phyloP scores from a whole-genome alignment of 2,797 vertebrate species.

The Sparus aurata region DNA sequence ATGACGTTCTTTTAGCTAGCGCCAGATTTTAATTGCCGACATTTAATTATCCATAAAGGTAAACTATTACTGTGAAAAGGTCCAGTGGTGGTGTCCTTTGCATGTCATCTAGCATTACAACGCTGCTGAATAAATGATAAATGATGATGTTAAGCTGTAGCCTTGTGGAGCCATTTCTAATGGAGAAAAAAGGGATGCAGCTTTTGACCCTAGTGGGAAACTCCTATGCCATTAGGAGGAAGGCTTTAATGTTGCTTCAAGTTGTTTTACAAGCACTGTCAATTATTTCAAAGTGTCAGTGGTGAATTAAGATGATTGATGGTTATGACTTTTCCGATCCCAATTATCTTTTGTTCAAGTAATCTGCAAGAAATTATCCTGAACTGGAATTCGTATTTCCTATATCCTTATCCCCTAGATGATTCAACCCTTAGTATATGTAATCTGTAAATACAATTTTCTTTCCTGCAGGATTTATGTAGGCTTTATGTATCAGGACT shows the following conservation, averaged over 20 bases:
- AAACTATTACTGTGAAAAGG: slow-evolving; percentile 57
- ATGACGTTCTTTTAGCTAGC: slow-evolving; percentile 13
- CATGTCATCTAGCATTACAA: slow-evolving; percentile 33
- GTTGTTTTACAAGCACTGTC: slow-evolving; percentile 17
- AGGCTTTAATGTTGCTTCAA: slow-evolving; percentile 29
- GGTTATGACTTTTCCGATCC: neutral
- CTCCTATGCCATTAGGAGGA: slow-evolving; percentile 39
- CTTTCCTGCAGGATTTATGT: slow-evolving; percentile 21
- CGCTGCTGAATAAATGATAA: slow-evolving; percentile 55
- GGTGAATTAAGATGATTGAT: slow-evolving; percentile 10
- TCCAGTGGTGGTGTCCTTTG: slow-evolving; percentile 55
- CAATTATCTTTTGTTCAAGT: slow-evolving; percentile 30
- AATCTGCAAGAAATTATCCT: slow-evolving; percentile 11
- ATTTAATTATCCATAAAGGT: slow-evolving; percentile 72
- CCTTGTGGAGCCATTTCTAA: slow-evolving; percentile 39
- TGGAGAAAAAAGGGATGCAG: slow-evolving; percentile 12
- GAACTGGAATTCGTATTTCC: slow-evolving; percentile 3
- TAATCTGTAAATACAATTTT: slow-evolving; percentile 44
- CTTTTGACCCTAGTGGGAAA: slow-evolving; percentile 46
- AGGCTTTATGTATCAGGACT: slow-evolving; percentile 34
- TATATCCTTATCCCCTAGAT: slow-evolving; percentile 6
- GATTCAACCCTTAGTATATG: neutral
- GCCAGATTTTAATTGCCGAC: slow-evolving; percentile 59
- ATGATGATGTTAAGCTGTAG: slow-evolving; percentile 32
- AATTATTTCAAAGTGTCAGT: slow-evolving; percentile 38